Base-by-base conservation (phyloP, 1,140 invertebrate genomes). In the Rhopalosiphum maidis region DNA sequence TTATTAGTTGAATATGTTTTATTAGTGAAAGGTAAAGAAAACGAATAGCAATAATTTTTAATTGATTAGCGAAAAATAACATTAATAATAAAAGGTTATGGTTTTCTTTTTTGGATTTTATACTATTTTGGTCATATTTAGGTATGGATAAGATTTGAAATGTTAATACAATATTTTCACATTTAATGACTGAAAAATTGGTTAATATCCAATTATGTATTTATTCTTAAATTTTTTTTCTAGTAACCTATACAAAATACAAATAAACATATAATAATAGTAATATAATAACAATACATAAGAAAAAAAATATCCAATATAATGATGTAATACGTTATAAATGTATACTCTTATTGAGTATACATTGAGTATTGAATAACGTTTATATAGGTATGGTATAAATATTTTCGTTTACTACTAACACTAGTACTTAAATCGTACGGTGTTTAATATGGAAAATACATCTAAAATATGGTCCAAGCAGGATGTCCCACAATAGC, bases 401-500 rank as follows among this genome's bases (percentile, higher is more conserved):
- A 41, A 54, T 15, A 25, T 54, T 41, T 88, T 54, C 21, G n/a
- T 46, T 54, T 54, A 48, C 60, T 51, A 30, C 83, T 25, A 86
- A 83, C 82, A 51, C 46, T 87, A 87, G 54, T 54, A 89, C 48
- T 89, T 89, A 23, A 89, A 89, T 54, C 48, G 51, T 54, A 54
- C 35, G 48, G n/a, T 54, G 6, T 37, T 35, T 54, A 89, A 60
- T 55, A 60, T 90, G 54, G 54, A 60, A 90, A 90, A 60, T 60
- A 46, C 23, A 21, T 90, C 54, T 60, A 60, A 60, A 90, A 90
- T 41, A 30, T 41, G 54, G 23, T 60, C 6, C 37, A 35, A 89
- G 87, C n/a, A 22, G 23, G 51, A 90, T 90, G 51, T 90, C 35
- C 51, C 25, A 90, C 88, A 90, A 90, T 90, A 60, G 88, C 46